These are phyloP conservation scores for Catocala nupta DNA, from an alignment of 2,888 invertebrate species.

Conservation along the genomic window DNA sequence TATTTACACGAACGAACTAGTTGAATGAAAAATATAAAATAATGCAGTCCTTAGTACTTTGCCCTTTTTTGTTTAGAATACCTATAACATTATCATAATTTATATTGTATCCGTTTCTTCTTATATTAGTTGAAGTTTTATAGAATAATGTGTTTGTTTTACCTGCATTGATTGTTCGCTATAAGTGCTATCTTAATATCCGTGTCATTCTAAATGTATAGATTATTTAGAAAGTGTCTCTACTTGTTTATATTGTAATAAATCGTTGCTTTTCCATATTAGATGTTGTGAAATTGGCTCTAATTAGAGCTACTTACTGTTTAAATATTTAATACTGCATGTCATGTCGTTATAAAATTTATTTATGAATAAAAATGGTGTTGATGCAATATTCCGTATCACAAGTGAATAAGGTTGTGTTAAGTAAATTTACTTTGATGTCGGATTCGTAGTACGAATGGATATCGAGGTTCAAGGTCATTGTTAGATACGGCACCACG, in stretches of 20 bases:
- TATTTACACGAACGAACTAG: no score
- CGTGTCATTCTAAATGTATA: neutral
- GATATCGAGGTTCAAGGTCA: no score
- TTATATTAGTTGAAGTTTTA: neutral
- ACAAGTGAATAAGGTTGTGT: slow-evolving; percentile 2
- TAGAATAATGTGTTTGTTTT: no score
- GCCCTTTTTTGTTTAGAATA: no score
- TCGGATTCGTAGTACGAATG: slow-evolving; percentile 24
- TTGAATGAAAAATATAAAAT: no score
- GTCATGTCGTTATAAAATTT: slow-evolving; percentile 58
- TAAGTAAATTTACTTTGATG: neutral
- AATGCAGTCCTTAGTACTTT: no score
- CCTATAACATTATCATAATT: no score
- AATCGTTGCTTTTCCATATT: slow-evolving; percentile 33
- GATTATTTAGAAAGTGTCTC: neutral
- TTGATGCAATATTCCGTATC: slow-evolving; percentile 30
- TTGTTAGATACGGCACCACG: no score
- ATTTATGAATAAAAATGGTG: slow-evolving; percentile 21
- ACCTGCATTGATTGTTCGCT: no score
- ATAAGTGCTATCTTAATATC: neutral
- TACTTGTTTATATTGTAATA: slow-evolving; percentile 26
- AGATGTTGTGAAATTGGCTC: slow-evolving; percentile 56
- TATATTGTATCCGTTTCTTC: neutral
- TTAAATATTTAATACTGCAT: slow-evolving; percentile 68
- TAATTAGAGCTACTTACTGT: slow-evolving; percentile 41